Conservation (phyloP, 2,113 vertebrate species). For the Tupaia chinensis region DNA sequence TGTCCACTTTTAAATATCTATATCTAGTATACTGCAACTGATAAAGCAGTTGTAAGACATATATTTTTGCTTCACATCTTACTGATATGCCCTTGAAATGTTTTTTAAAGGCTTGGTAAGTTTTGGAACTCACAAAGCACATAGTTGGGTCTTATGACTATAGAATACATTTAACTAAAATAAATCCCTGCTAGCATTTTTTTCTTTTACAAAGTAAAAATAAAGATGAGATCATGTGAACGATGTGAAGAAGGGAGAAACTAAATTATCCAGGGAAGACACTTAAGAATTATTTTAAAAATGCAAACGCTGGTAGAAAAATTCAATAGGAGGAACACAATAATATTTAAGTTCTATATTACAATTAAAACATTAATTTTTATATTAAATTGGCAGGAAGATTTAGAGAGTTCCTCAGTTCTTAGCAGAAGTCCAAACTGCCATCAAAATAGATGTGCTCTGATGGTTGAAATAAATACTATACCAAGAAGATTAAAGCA, state of each 20-base stretch:
- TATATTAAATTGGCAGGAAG: slow-evolving; percentile 54
- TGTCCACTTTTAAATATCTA: neutral
- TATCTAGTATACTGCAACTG: neutral
- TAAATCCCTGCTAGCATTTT: neutral
- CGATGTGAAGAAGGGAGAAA: slow-evolving; percentile 18
- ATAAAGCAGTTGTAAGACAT: neutral
- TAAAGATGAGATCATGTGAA: neutral
- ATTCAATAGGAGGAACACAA: neutral
- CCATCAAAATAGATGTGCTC: slow-evolving; percentile 58
- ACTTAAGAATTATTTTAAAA: slow-evolving; percentile 32
- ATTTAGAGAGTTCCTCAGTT: slow-evolving; percentile 40
- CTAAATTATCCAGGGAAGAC: slow-evolving; percentile 43
- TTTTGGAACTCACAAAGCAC: slow-evolving; percentile 24
- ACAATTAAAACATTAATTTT: slow-evolving; percentile 65
- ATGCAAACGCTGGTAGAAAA: slow-evolving; percentile 1
- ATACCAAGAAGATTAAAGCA: slow-evolving; percentile 69
- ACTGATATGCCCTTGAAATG: neutral
- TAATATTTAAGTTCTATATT: slow-evolving; percentile 30
- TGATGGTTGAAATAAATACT: slow-evolving; percentile 64
- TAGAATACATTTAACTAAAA: neutral
- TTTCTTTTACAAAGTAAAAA: neutral
- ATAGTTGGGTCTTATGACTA: neutral
- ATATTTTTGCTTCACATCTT: neutral
- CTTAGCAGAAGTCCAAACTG: slow-evolving; percentile 40
- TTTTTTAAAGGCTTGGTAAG: neutral